phyloP scores from a whole-genome alignment of 1,140 invertebrate genomes.

The Antheraea pernyi region DNA sequence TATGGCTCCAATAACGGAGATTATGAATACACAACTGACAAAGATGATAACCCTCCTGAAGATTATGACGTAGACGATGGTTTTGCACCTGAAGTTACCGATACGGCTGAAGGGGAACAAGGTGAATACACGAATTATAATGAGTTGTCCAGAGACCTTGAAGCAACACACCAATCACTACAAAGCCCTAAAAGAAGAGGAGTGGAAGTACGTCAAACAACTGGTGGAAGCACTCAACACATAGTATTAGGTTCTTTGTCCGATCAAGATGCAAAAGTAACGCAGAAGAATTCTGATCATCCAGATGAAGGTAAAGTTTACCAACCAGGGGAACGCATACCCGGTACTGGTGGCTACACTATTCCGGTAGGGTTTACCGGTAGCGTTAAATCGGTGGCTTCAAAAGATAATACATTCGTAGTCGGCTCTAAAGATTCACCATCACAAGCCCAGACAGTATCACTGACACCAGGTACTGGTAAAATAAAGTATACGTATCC shows the following conservation, averaged over 20 bases:
- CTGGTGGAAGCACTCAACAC: constrained; percentile 74
- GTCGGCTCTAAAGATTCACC: constrained; percentile 79
- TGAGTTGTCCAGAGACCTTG: constrained; percentile 61
- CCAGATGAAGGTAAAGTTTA: constrained; percentile 78
- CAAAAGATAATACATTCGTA: constrained; percentile 80
- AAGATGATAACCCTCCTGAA: constrained; percentile 66
- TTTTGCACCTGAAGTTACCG: constrained; percentile 63
- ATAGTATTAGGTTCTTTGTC: constrained; percentile 78
- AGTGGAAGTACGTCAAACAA: constrained; percentile 66
- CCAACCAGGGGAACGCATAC: constrained; percentile 82
- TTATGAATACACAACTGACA: constrained; percentile 57
- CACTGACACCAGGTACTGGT: constrained; percentile 79
- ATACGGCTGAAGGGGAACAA: constrained; percentile 76
- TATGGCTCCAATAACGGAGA: constrained; percentile 46
- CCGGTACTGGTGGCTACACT: constrained; percentile 81
- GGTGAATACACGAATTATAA: constrained; percentile 78
- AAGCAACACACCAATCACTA: constrained; percentile 59
- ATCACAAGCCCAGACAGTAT: constrained; percentile 83
- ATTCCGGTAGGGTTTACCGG: constrained; percentile 85
- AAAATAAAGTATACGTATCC: constrained; percentile 73
- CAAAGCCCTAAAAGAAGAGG: constrained; percentile 53
- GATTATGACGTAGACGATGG: constrained; percentile 60
- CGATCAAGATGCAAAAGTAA: constrained; percentile 76
- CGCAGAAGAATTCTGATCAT: constrained; percentile 71
- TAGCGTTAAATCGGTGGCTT: constrained; percentile 81